Evolutionary conservation across 2,888 invertebrate genomes (phyloP).

Genomic region (Philereme vetulata): DNA sequence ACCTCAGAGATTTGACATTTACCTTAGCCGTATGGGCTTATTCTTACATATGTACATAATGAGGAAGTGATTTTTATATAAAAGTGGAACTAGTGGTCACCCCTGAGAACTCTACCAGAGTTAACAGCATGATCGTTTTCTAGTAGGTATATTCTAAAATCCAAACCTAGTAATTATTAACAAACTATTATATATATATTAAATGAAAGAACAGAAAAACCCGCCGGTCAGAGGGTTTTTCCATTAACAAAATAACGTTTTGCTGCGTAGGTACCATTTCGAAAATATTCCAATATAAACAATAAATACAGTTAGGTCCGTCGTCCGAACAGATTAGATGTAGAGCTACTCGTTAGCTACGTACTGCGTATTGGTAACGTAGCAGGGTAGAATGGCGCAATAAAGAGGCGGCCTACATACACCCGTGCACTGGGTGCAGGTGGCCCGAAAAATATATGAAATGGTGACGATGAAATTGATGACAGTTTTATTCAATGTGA

Average conservation of each 20-base stretch:
- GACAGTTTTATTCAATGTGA: no score
- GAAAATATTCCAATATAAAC: constrained; percentile 9
- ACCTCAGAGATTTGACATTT: constrained; percentile 37
- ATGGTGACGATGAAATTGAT: no score
- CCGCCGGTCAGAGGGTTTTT: constrained; percentile 7
- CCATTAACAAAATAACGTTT: constrained; percentile 1
- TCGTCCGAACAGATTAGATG: no score
- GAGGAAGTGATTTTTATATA: constrained; percentile 11
- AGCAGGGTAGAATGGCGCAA: no score
- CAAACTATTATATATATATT: neutral
- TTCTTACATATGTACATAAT: constrained; percentile 21
- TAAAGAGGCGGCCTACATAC: no score
- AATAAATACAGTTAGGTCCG: neutral
- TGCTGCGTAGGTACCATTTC: constrained; percentile 3
- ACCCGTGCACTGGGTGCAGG: no score
- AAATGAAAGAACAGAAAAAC: constrained; percentile 3
- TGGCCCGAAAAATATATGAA: no score
- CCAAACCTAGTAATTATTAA: no score
- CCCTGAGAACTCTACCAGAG: neutral
- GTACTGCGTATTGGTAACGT: no score
- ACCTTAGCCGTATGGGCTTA: constrained; percentile 40
- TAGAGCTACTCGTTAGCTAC: no score
- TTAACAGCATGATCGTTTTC: no score
- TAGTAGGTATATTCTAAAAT: no score
- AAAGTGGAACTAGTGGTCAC: constrained; percentile 3